phyloP scores from a whole-genome alignment of 2,888 invertebrate species.

The Eulithis prunata region DNA sequence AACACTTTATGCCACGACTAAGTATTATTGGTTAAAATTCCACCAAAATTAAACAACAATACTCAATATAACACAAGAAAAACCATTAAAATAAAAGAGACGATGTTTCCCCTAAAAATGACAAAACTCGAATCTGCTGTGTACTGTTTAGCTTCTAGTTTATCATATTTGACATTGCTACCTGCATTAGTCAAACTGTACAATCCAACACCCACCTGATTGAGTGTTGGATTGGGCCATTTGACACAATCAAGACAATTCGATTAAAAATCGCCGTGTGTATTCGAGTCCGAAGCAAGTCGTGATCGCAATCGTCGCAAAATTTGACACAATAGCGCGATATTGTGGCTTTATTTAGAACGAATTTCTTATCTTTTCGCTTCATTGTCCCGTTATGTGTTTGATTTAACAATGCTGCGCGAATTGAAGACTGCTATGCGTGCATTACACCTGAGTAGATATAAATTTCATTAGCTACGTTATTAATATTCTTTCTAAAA shows the following conservation, averaged over 20 bases:
- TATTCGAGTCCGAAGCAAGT: constrained; percentile 35
- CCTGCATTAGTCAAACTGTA: background rate
- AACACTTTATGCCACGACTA: too few relatives aligned
- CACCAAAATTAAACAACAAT: too few relatives aligned
- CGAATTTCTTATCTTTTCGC: constrained; percentile 57
- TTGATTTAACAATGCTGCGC: constrained; percentile 50
- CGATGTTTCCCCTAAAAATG: too few relatives aligned
- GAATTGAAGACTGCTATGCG: constrained; percentile 38
- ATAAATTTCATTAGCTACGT: constrained; percentile 8
- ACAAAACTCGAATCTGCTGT: background rate
- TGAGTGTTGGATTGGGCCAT: background rate
- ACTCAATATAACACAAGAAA: too few relatives aligned
- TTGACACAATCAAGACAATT: constrained; percentile 6
- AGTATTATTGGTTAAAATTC: too few relatives aligned
- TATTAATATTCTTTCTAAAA: constrained; percentile 16
- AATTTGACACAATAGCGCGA: constrained; percentile 52
- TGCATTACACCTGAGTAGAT: constrained; percentile 31
- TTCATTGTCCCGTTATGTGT: constrained; percentile 48
- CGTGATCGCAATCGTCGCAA: constrained; percentile 53
- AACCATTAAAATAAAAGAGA: too few relatives aligned
- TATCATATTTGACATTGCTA: constrained; percentile 4
- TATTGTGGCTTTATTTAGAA: constrained; percentile 51
- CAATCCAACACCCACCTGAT: too few relatives aligned
- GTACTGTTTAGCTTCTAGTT: constrained; percentile 10
- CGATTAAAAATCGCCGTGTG: constrained; percentile 29